Base-by-base conservation (phyloP, 2,113 vertebrate genomes). In the Mungos mungo region DNA sequence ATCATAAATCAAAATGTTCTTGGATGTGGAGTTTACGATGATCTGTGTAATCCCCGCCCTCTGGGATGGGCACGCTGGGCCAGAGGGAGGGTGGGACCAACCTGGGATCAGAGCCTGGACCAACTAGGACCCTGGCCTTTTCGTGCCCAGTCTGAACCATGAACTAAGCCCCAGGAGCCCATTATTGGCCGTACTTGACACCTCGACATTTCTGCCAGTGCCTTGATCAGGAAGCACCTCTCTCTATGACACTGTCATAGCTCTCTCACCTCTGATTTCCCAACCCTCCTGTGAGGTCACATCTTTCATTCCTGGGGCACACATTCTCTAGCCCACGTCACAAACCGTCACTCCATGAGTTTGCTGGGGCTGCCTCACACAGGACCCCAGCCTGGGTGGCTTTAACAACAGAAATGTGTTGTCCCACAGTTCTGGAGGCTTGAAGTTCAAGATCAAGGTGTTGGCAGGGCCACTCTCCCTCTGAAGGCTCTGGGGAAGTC, bases 331-430 rank as follows among this genome's bases (percentile, higher is more conserved):
- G 13, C 7, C 52, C 41, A 16, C 25, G 5, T 21, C 27, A 54
- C n/a, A 13, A 3, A 12, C 27, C 1, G 3, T 2, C 0, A 0
- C 69, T 69, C 11, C 6, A 3, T 2, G 38, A 33, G 41, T 13
- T 23, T 19, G 35, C 31, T 2, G 0, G 29, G 38, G 27, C 18
- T 35, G n/a, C 25, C 7, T 11, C 16, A 76, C n/a, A 68, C 66
- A 60, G n/a, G 2, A 11, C 47, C n/a, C 33, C 10, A 33, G 0
- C 0, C 7, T 1, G 14, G n/a, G 11, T 14, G 15, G 14, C 19
- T 76, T 41, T 50, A 38, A 16, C 35, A 33, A 35, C 0, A 54
- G 47, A 18, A 9, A 21, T 1, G 5, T 1, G n/a, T 2, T 5
- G 27, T 29, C 19, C 52, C 33, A 7, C 3, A 2, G 45, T 8